Base-by-base conservation (phyloP, 2,113 vertebrate species). In the Tragelaphus imberbis region DNA sequence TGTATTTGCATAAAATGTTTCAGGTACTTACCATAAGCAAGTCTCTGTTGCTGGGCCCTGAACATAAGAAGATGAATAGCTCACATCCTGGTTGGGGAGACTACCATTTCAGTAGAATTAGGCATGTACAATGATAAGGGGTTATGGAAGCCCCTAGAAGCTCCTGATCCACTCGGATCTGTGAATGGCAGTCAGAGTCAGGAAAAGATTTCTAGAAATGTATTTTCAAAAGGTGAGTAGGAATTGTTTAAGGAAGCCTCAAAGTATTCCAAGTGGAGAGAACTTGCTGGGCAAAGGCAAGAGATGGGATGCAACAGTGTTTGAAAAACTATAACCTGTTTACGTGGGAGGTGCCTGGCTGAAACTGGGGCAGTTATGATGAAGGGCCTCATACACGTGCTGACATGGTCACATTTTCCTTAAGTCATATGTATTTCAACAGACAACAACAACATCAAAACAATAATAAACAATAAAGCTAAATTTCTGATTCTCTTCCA, bases 121-220 rank as follows among this genome's bases (percentile, higher is more conserved):
- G 68, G 19, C 56, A 27, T 55, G 40, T 30, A 6, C 12, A 6
- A 1, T 40, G 61, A 15, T 12, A 28, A 44, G 12, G 36, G 17
- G 12, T 11, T 25, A 5, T 28, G 15, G 56, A 63, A 95, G 33
- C 59, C 49, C n/a, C n/a, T 80, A 51, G 84, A 27, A 36, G 12
- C 16, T 27, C 27, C 77, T 36, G 75, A 49, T 8, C 28, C 36
- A 7, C 2, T 30, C 2, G 4, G 23, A 44, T 51, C 25, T 47
- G 25, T 44, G 55, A 55, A 2, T 25, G 16, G 63, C 8, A 3
- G 25, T 13, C 79, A 84, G 25, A 47, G 21, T 87, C 49, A 88
- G 82, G 85, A 77, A 86, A 53, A 21, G 49, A 58, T 90, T 97
- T 82, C 58, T 63, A 55, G 71, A 84, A n/a, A 55, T 65, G 47